These are phyloP conservation scores for Podabrus alpinus DNA, from an alignment of 2,888 invertebrate species.

Conservation along the genomic window DNA sequence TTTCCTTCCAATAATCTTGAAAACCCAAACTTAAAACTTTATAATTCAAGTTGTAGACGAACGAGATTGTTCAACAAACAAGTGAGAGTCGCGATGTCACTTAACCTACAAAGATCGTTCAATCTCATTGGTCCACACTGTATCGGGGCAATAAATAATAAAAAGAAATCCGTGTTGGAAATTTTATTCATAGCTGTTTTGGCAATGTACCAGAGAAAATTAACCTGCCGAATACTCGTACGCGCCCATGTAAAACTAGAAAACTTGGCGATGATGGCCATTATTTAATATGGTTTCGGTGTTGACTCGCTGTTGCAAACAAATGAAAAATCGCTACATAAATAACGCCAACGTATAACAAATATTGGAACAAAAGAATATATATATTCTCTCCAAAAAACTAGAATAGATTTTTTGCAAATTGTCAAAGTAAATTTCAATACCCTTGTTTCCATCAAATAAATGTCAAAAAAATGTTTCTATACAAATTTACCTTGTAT, in stretches of 20 bases:
- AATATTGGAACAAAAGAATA: neutral
- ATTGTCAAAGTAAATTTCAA: neutral
- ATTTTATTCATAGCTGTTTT: neutral
- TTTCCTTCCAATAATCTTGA: neutral
- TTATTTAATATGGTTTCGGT: neutral
- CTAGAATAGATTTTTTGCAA: neutral
- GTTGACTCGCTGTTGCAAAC: neutral
- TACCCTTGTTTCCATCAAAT: neutral
- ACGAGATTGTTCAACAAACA: neutral
- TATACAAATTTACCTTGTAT: neutral
- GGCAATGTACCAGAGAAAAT: neutral
- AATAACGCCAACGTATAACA: neutral
- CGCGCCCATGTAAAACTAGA: neutral
- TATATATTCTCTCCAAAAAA: neutral
- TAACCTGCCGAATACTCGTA: neutral
- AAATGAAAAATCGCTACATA: neutral
- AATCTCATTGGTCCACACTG: neutral
- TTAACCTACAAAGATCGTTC: neutral
- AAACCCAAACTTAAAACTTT: neutral
- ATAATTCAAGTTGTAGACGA: neutral
- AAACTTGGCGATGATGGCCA: neutral
- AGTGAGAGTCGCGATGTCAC: too few relatives aligned
- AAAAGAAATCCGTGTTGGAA: neutral
- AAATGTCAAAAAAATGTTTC: neutral
- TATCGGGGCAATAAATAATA: neutral